phyloP scores from a whole-genome alignment of 2,797 vertebrate species.

The Alectoris magna region DNA sequence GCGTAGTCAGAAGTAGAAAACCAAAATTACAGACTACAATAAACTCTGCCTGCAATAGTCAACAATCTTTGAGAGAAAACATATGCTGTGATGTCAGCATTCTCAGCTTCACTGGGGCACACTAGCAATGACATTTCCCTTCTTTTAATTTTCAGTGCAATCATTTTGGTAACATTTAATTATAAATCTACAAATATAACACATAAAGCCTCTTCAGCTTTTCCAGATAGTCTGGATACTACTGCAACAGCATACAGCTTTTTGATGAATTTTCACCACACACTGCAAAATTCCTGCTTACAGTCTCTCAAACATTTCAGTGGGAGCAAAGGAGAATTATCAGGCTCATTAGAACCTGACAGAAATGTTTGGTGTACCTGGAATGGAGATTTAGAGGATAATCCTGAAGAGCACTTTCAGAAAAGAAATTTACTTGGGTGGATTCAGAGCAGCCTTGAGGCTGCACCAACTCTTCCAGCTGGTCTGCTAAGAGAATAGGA shows the following conservation, averaged over 20 bases:
- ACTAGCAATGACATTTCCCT: not conserved
- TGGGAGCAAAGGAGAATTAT: not conserved
- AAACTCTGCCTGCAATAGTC: slow-evolving; percentile 59
- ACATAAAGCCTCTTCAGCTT: not conserved
- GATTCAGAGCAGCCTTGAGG: not conserved
- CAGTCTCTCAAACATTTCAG: not conserved
- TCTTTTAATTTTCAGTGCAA: not conserved
- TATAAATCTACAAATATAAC: not conserved
- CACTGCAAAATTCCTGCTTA: not conserved
- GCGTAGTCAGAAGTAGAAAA: slow-evolving; percentile 47
- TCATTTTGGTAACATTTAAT: not conserved
- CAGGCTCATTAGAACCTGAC: not conserved
- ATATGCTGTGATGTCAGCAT: slow-evolving; percentile 33
- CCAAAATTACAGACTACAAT: slow-evolving; percentile 60
- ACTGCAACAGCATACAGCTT: not conserved
- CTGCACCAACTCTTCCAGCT: not conserved
- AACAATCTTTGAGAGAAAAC: slow-evolving; percentile 48
- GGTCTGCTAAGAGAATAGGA: not conserved
- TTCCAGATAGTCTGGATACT: not conserved
- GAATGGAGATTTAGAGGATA: not conserved
- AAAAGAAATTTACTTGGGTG: not conserved
- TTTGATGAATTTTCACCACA: not conserved
- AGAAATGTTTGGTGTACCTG: not conserved
- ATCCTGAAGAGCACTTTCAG: not conserved
- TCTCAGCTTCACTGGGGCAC: not conserved